A percentile compares a stretch with the other conserved stretches of the same genome.
Evolutionary conservation across 37 sponge, comb jelly and placozoan genomes (phyloP).

Genomic region (Haliclona indistincta): DNA sequence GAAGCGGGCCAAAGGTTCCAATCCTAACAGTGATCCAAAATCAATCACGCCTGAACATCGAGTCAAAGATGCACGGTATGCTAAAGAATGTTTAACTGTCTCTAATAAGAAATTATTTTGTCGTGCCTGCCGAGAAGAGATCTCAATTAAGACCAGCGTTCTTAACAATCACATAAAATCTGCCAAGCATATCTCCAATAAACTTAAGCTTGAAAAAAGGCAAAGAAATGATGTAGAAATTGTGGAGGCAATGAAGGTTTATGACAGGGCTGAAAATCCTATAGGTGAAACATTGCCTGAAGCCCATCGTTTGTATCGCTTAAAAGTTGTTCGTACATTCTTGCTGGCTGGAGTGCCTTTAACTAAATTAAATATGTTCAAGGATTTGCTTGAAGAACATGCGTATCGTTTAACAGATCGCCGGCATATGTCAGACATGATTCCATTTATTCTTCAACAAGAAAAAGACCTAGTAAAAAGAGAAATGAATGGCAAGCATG

Average conservation of each 20-base stretch:
- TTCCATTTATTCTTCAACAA: conserved; percentile 1
- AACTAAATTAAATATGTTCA: conserved; percentile 7
- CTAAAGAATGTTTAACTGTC: conserved; percentile 20
- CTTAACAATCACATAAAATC: conserved; percentile 25
- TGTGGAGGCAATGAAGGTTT: not conserved
- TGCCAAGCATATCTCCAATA: conserved; percentile 10
- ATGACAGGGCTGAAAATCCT: not conserved
- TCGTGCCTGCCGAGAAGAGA: conserved; percentile 43
- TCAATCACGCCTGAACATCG: conserved; percentile 21
- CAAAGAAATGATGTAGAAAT: conserved; percentile 41
- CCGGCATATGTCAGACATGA: conserved; percentile 7
- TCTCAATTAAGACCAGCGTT: conserved; percentile 24
- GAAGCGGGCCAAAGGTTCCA: not conserved
- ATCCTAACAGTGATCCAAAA: conserved; percentile 16
- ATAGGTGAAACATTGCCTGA: not conserved
- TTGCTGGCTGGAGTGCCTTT: conserved; percentile 19
- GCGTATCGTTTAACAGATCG: conserved; percentile 2
- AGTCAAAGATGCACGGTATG: conserved; percentile 38
- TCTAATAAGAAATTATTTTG: conserved; percentile 44
- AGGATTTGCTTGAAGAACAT: conserved; percentile 12
- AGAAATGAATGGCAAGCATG: conserved; percentile 27
- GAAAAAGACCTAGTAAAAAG: conserved; percentile 9
- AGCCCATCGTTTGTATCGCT: conserved; percentile 1
- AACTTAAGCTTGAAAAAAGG: conserved; percentile 6
- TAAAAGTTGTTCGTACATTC: conserved; percentile 19